Base-by-base conservation (phyloP, 92 coral and sea anemone species). In the Zoanthus solanderi region DNA sequence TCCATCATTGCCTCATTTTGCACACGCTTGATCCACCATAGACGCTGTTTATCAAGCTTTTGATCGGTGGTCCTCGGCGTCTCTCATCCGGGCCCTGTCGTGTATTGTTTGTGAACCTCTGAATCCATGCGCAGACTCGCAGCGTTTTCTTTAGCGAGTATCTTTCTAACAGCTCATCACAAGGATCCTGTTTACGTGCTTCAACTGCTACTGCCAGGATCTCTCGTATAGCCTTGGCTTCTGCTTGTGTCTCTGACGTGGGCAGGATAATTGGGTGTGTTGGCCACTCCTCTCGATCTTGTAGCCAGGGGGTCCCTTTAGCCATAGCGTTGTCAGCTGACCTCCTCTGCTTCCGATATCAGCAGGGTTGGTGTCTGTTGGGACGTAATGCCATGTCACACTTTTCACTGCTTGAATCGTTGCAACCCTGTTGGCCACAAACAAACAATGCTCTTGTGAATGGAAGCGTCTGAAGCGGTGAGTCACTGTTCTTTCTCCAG, bases 381-480 rank as follows among this genome's bases (percentile, higher is more conserved):
- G 84, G 7, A 87, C 90, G 31, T 87, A 86, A 0, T 68, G 63
- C 92, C 87, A 86, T 6, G 11, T 58, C 3, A 65, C 61, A 10
- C 76, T 60, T 15, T 73, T 18, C n/a, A 78, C 85, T 0, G 7
- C 54, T 63, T 72, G 78, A 3, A 85, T 90, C 68, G 85, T 90
- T 29, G 45, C 45, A 8, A 86, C 92, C 2, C 90, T 57, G 72
- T 90, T 90, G 14, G 66, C 45, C 17, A 90, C 88, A 50, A 90
- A 90, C 82, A 75, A 88, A 72, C 54, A 78, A 13, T 23, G 91
- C 73, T 14, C 87, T 71, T 12, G 87, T 81, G 48, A 85, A 85
- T 2, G 83, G 53, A 17, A 13, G 58, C 6, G 83, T 75, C 61
- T 85, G 88, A 9, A 77, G 45, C 28, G 78, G 47, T 66, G 91